These are phyloP conservation scores for Hephaestus fuliginosus DNA, from an alignment of 2,797 vertebrate genomes.

Conservation along the genomic window DNA sequence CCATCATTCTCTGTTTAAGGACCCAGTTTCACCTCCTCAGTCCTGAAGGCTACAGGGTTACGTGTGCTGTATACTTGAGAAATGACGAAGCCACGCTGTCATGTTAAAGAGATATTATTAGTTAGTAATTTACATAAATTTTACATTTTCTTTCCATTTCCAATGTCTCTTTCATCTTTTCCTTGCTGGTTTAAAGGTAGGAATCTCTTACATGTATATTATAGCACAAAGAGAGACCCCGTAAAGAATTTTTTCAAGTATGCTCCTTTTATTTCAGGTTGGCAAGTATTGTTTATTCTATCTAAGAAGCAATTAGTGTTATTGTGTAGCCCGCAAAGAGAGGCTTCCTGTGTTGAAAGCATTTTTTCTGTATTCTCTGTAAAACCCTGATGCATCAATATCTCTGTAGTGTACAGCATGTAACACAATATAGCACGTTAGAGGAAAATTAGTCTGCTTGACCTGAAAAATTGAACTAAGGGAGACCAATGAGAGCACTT, in stretches of 20 bases:
- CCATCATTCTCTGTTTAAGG: conserved; percentile 25
- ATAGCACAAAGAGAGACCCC: background rate
- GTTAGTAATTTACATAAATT: background rate
- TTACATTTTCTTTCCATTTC: background rate
- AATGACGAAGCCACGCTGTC: background rate
- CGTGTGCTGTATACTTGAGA: background rate
- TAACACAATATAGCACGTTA: conserved; percentile 3
- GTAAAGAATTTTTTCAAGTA: background rate
- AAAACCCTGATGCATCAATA: conserved; percentile 14
- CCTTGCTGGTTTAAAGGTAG: background rate
- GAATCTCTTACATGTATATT: background rate
- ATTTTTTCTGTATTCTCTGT: background rate
- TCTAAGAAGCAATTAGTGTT: conserved; percentile 28
- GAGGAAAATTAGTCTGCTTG: too few relatives aligned
- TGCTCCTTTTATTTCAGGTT: background rate
- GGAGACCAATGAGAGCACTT: conserved; percentile 17
- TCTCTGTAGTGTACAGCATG: conserved; percentile 22
- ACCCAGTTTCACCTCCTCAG: conserved; percentile 3
- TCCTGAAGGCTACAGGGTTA: background rate
- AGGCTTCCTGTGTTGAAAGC: conserved; percentile 5
- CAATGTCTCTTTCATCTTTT: background rate
- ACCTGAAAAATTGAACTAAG: background rate
- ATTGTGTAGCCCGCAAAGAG: conserved; percentile 26
- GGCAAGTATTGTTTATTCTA: conserved; percentile 6
- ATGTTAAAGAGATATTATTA: background rate